Evolutionary conservation across 1,140 invertebrate species (phyloP).

Genomic region (Drosophila varians): DNA sequence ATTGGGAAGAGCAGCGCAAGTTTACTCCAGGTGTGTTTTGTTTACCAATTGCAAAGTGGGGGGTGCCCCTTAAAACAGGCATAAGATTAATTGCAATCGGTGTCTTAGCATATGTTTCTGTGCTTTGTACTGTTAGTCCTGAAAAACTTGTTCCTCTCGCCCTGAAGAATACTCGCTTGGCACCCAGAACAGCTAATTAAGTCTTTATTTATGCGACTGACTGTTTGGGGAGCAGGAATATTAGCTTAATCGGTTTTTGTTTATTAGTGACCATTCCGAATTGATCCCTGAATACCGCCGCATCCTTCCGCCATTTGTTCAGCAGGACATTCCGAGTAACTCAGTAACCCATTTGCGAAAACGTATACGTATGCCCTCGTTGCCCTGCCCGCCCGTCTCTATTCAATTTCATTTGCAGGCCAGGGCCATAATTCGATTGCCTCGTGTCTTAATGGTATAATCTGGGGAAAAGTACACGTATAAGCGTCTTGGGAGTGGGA

Average conservation of each 20-base stretch:
- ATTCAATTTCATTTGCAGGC: conserved; percentile 39
- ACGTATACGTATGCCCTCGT: background rate
- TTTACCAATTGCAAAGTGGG: conserved; percentile 60
- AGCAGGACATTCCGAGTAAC: conserved; percentile 18
- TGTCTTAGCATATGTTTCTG: conserved; percentile 81
- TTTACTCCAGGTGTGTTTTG: conserved; percentile 53
- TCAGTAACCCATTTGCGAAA: background rate
- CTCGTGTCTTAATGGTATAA: conserved; percentile 71
- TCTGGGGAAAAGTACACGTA: conserved; percentile 21
- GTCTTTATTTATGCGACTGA: conserved; percentile 67
- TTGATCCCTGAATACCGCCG: conserved; percentile 21
- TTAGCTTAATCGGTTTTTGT: too few relatives aligned
- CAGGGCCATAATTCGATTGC: conserved; percentile 67
- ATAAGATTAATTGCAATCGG: conserved; percentile 82
- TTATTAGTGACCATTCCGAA: background rate
- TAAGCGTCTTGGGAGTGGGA: background rate
- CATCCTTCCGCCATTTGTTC: conserved; percentile 19
- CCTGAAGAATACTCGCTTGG: too few relatives aligned
- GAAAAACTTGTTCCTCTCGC: background rate
- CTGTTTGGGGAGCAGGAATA: too few relatives aligned
- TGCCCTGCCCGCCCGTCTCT: conserved; percentile 8
- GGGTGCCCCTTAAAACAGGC: conserved; percentile 44
- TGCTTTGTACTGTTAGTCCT: conserved; percentile 42
- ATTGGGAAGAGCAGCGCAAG: conserved; percentile 45
- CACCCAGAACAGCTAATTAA: conserved; percentile 76